Evolutionary conservation across 2,797 vertebrate genomes (phyloP).

Genomic region (Ctenopoma kingsleyae): DNA sequence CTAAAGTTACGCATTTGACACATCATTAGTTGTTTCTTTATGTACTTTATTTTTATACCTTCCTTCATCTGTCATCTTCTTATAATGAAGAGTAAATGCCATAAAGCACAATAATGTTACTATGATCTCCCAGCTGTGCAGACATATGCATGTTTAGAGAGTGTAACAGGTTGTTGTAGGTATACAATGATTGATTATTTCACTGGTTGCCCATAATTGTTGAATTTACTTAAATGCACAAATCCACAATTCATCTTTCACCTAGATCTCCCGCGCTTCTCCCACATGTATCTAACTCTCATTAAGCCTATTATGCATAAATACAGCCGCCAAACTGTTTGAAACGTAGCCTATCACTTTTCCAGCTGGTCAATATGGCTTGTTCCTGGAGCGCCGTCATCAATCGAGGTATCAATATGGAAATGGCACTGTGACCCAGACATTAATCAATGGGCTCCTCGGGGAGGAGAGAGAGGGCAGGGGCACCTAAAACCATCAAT

Average conservation of each 20-base stretch:
- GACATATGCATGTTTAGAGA: not conserved
- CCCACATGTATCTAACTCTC: conserved; percentile 10
- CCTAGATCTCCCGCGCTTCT: conserved; percentile 1
- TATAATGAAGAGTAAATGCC: not conserved
- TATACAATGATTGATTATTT: conserved; percentile 17
- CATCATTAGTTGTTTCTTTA: not conserved
- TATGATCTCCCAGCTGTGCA: not conserved
- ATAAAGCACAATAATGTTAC: not conserved
- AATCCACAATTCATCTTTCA: conserved; percentile 4
- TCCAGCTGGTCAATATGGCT: conserved; percentile 79
- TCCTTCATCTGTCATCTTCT: not conserved
- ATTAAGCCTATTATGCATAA: conserved; percentile 47
- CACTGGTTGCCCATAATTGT: not conserved
- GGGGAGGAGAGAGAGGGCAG: conserved; percentile 66
- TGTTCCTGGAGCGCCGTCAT: conserved; percentile 82
- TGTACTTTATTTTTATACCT: not conserved
- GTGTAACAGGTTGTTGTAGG: conserved; percentile 18
- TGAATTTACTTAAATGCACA: not conserved
- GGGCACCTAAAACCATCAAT: conserved; percentile 82
- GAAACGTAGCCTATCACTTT: conserved; percentile 75
- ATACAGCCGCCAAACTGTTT: conserved; percentile 68
- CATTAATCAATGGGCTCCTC: conserved; percentile 84
- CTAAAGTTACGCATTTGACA: not conserved
- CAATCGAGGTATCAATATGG: conserved; percentile 87
- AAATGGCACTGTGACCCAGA: conserved; percentile 86